These are phyloP conservation scores for Rhizomys pruinosus DNA, from an alignment of 2,113 vertebrate species.

Conservation along the genomic window DNA sequence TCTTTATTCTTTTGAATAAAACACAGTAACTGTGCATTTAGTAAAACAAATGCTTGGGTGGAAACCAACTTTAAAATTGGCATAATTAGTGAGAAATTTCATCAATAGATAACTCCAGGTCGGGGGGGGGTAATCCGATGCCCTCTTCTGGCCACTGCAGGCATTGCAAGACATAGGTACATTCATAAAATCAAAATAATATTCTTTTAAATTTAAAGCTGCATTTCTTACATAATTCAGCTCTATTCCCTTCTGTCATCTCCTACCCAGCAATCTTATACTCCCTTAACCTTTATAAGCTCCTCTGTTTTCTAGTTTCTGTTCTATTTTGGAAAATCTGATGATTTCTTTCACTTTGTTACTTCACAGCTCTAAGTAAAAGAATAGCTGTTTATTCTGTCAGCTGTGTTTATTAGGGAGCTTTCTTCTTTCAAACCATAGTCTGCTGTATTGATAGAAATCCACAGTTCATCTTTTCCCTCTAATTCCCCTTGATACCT, in stretches of 20 bases:
- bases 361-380: not conserved
- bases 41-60: no score
- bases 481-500: not conserved
- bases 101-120: no score
- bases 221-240: not conserved
- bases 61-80: no score
- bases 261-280: rapidly evolving
- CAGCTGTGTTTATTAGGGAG: not conserved
- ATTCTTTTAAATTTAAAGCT: not conserved
- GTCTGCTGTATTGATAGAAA: not conserved
- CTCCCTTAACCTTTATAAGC: not conserved
- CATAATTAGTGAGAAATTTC: no score
- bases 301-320: not conserved
- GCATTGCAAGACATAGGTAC: no score
- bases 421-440: not conserved
- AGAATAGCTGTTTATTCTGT: not conserved
- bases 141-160: no score
- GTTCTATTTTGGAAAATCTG: not conserved
- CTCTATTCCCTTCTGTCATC: not conserved
- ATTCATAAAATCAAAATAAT: no score
- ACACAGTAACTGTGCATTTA: no score
- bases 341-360: not conserved
- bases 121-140: no score
- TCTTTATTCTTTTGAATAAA: no score
- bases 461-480: not conserved